A percentile compares a stretch with the other conserved stretches of the same genome.
Evolutionary conservation across 2,113 vertebrate species (phyloP).

Genomic region (Thymallus thymallus): DNA sequence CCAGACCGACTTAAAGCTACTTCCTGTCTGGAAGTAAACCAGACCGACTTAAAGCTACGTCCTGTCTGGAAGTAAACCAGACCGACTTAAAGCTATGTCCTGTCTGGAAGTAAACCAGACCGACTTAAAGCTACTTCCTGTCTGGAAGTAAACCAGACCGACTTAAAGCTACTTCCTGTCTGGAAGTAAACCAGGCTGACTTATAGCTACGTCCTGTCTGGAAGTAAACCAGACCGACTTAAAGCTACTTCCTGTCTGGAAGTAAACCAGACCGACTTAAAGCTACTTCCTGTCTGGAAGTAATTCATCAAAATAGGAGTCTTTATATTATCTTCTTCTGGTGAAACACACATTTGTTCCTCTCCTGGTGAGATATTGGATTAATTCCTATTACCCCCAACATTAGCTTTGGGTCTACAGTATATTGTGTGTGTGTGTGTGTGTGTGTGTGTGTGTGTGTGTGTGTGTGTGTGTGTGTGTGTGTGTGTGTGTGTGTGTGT

Average conservation of each 20-base stretch:
- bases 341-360: constrained; percentile 34
- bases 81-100: constrained; percentile 64
- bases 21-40: constrained; percentile 65
- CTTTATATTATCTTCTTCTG: constrained; percentile 55
- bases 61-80: constrained; percentile 65
- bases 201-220: constrained; percentile 63
- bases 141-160: constrained; percentile 66
- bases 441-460: too few species aligned
- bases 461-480: too few species aligned
- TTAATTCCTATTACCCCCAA: constrained; percentile 64
- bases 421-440: neutral
- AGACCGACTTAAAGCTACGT: constrained; percentile 65
- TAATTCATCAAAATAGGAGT: constrained; percentile 72
- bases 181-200: constrained; percentile 66
- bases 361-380: constrained; percentile 59
- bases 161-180: constrained; percentile 64
- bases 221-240: constrained; percentile 66
- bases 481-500: neutral
- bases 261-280: constrained; percentile 66
- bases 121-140: constrained; percentile 64
- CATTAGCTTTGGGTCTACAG: constrained; percentile 37
- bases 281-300: constrained; percentile 63
- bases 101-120: constrained; percentile 64
- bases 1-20: constrained; percentile 65
- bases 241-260: constrained; percentile 63